Evolutionary conservation across 2,888 invertebrate genomes (phyloP), one percentile per base, ranked within the genome.

Genomic region (Capitulum mitella): DNA sequence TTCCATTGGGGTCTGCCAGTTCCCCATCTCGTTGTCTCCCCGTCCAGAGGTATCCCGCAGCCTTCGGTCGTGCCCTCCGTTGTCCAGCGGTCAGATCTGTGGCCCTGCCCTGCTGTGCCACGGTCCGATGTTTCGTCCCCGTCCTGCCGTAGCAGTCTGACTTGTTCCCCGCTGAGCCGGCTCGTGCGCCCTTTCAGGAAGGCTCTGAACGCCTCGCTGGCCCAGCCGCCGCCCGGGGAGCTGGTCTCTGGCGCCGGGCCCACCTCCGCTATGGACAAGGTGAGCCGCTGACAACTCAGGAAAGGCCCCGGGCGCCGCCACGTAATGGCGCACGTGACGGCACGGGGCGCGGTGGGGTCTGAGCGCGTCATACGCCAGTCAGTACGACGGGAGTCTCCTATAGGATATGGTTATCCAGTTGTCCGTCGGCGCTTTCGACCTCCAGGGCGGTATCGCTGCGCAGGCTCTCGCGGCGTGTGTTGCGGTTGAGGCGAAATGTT

Each of bases 211-310:
- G 70, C 70, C 16, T 70, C 70, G 6, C 70, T 70, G 70, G 70
- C 70, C 0, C 37, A 34, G 22, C 70, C 70, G 37, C 16, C 19
- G 19, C 70, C 70, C 0, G 70, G 48, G 26, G 40, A 40, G 75
- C 77, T 29, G 78, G 43, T 46, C 22, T 37, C 19, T 51, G 78
- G 51, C 6, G 22, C 70, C 29, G 70, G 37, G 1, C 70, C 70
- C 70, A 16, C 37, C 70, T 70, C 70, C 19, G 70, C 32, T 22
- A 37, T 70, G 37, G 70, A 70, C 37, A 70, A 70, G 70, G 70
- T 37, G 37, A 37, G 70, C 5, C 14, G 10, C 14, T 46, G 46
- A 6, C 14, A 46, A 6, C 14, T 51, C 3, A 19, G 12, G 6
- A 16, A 3, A 16, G 12, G 12, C 3, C 51, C 3, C 51, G 16